Conservation (phyloP, 1,140 invertebrate genomes). For the Pristionchus pacificus region DNA sequence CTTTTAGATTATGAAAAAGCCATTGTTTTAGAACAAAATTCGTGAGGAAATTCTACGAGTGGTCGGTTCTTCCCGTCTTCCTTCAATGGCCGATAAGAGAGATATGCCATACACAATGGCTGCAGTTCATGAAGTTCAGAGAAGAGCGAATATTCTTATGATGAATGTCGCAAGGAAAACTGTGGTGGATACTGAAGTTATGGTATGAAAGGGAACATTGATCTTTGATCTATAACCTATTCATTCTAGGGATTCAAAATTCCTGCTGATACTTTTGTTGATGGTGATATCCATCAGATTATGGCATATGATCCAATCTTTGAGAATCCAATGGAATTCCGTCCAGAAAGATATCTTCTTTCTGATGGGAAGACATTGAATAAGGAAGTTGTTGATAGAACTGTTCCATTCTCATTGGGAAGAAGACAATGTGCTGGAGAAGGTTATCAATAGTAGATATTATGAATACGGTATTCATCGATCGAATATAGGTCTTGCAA, state of each 20-base stretch:
- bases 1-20: too few species aligned
- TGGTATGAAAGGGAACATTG: too few species aligned
- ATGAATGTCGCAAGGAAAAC: too few species aligned
- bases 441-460: too few species aligned
- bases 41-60: constrained; percentile 20
- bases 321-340: constrained; percentile 5
- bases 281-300: too few species aligned
- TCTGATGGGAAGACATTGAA: constrained; percentile 12
- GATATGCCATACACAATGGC: constrained; percentile 22
- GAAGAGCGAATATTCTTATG: constrained; percentile 18
- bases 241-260: too few species aligned
- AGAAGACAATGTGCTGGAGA: constrained; percentile 24
- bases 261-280: not conserved
- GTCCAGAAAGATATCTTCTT: constrained; percentile 3
- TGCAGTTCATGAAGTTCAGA: constrained; percentile 23
- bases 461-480: too few species aligned
- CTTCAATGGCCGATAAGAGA: constrained; percentile 12
- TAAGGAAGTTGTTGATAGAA: constrained; percentile 14
- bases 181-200: constrained; percentile 10
- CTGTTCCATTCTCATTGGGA: constrained; percentile 16
- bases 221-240: too few species aligned
- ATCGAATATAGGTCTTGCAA: too few species aligned
- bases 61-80: constrained; percentile 9
- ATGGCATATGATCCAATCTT: constrained; percentile 13
- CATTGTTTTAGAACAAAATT: constrained; percentile 15